Conservation (phyloP, 2,888 invertebrate species). For the Metacarcinus magister region DNA sequence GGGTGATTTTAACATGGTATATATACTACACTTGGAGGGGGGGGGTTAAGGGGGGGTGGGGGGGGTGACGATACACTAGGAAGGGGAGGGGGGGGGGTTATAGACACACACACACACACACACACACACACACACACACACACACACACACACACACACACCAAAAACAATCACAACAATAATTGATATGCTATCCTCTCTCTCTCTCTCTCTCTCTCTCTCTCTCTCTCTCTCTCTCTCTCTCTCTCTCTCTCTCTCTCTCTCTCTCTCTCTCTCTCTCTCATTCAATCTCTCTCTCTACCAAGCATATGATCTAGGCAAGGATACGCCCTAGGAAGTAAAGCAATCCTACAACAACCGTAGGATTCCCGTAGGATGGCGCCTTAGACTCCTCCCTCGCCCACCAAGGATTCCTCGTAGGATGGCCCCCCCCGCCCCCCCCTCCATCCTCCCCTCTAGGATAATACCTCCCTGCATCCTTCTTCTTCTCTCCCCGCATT, state of each 20-base stretch:
- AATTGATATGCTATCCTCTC: neutral
- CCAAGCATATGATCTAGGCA: neutral
- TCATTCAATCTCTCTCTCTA: neutral
- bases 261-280: too few species aligned
- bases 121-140: constrained; percentile 41
- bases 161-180: neutral
- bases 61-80: neutral
- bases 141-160: constrained; percentile 10
- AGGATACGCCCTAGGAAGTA: neutral
- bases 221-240: too few species aligned
- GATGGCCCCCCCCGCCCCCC: too few species aligned
- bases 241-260: too few species aligned
- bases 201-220: too few species aligned
- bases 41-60: neutral
- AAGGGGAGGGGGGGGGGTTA: neutral
- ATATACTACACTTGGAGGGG: neutral
- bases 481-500: neutral
- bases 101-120: constrained; percentile 29
- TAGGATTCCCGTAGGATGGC: neutral
- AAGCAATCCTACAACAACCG: constrained; percentile 37
- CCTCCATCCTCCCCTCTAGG: constrained; percentile 16
- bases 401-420: constrained; percentile 49
- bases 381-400: constrained; percentile 31
- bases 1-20: too few species aligned
- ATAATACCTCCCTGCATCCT: neutral